Percentiles rank a stretch among this genome's conserved stretches.
These are phyloP conservation scores for Orchesella cincta DNA, from an alignment of 1,140 invertebrate genomes.

Conservation along the genomic window DNA sequence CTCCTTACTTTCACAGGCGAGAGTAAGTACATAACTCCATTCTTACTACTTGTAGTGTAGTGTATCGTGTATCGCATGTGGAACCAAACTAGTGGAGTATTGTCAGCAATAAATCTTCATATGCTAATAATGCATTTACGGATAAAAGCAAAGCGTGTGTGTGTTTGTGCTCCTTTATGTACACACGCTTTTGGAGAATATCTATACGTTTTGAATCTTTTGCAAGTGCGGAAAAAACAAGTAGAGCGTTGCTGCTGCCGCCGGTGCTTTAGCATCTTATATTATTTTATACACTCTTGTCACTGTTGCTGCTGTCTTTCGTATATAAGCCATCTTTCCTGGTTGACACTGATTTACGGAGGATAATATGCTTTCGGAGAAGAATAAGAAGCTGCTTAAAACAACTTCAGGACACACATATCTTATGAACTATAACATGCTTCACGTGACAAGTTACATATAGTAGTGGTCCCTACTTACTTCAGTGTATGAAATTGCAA, in stretches of 20 bases:
- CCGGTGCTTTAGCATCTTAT: not conserved
- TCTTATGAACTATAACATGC: not conserved
- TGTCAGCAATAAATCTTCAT: conserved; percentile 30
- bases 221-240: not conserved
- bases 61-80: not conserved
- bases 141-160: conserved; percentile 10
- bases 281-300: not conserved
- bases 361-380: conserved; percentile 12
- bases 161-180: not conserved
- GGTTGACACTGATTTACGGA: conserved; percentile 16
- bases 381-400: conserved; percentile 9
- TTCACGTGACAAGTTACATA: conserved; percentile 15
- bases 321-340: not conserved
- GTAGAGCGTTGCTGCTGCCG: not conserved
- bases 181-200: not conserved
- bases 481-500: conserved; percentile 10
- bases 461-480: not conserved
- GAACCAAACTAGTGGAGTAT: conserved; percentile 4
- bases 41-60: not conserved
- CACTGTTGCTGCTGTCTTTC: not conserved
- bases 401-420: not conserved
- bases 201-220: not conserved
- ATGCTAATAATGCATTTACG: conserved; percentile 28
- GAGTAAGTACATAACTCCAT: not conserved
- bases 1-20: not conserved